Evolutionary conservation across 2,888 invertebrate genomes (phyloP).

Genomic region (Anorthoa munda): DNA sequence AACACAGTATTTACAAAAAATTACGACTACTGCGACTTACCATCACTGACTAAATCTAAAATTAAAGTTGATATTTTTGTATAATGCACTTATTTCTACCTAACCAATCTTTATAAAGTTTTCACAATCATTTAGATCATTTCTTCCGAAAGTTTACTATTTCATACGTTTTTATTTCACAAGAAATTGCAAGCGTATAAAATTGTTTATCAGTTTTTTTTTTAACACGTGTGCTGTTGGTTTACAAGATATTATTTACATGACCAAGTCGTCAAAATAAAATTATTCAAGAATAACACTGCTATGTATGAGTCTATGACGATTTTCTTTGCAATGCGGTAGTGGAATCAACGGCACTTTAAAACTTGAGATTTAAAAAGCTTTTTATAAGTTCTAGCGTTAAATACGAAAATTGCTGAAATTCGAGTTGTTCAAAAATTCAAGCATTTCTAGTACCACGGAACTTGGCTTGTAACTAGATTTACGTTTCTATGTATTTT

Average conservation of each 20-base stretch:
- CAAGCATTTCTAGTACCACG: slow-evolving; percentile 16
- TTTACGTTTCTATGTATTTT: neutral
- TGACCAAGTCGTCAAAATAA: neutral
- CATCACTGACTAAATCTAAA: no score
- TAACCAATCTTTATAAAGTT: no score
- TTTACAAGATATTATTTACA: no score
- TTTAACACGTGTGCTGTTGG: no score
- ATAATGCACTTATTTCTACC: no score
- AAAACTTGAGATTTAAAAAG: slow-evolving; percentile 12
- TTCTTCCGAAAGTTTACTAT: no score
- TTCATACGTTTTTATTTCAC: no score
- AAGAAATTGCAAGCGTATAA: no score
- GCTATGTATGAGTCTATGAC: neutral
- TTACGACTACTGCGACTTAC: no score
- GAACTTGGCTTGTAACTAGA: slow-evolving; percentile 23
- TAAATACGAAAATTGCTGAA: slow-evolving; percentile 30
- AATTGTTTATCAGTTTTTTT: no score
- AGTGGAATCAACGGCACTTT: neutral
- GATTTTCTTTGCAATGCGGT: slow-evolving; percentile 27
- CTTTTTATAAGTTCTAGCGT: slow-evolving; percentile 22
- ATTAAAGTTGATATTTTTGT: no score
- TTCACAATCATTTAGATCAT: no score
- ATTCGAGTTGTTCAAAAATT: slow-evolving; percentile 24
- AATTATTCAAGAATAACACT: neutral
- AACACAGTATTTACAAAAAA: neutral